Conservation (phyloP, 2,797 vertebrate species). For the Pseudotriccus pelzelni region DNA sequence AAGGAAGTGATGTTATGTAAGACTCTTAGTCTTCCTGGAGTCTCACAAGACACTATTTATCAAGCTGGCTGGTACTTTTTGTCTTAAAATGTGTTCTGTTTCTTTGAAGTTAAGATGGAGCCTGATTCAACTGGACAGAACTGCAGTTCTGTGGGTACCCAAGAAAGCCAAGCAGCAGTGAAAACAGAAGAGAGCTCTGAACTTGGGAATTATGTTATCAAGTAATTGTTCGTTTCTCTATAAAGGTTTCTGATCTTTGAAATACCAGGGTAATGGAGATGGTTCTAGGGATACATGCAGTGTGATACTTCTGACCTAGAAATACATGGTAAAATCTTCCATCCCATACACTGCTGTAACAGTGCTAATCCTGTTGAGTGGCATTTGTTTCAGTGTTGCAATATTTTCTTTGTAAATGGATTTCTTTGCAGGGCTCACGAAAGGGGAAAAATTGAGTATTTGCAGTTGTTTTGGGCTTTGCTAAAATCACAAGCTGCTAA, state of each 20-base stretch:
- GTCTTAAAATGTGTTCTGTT: conserved; percentile 48
- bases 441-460: neutral
- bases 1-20: neutral
- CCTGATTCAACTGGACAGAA: conserved; percentile 79
- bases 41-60: neutral
- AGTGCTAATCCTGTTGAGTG: neutral
- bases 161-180: conserved; percentile 76
- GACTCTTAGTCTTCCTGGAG: neutral
- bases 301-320: neutral
- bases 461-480: neutral
- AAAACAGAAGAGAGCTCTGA: conserved; percentile 92
- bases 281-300: neutral
- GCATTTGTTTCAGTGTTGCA: neutral
- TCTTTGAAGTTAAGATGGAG: conserved; percentile 92
- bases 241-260: neutral
- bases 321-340: neutral
- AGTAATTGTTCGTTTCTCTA: conserved; percentile 78
- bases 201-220: conserved; percentile 84
- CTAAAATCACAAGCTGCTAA: neutral
- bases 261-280: neutral
- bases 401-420: neutral
- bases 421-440: neutral
- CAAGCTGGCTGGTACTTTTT: neutral
- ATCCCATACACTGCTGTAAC: neutral
- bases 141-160: conserved; percentile 70